Evolutionary conservation across 23 tunicate species (phyloP).

Genomic region (Ciona savignyi): DNA sequence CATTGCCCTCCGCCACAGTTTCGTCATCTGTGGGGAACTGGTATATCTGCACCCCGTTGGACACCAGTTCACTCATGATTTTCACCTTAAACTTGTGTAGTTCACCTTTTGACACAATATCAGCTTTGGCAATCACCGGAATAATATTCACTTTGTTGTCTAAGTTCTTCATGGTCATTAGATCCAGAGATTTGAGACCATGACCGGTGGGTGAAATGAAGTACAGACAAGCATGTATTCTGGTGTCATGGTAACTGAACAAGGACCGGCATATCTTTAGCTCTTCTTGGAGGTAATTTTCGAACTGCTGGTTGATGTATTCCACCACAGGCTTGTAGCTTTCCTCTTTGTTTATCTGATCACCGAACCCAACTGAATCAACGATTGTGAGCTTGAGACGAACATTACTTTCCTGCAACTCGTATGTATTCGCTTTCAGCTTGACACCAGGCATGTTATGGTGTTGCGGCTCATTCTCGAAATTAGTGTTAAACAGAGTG

Average conservation of each 20-base stretch:
- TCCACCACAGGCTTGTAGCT: constrained; percentile 96
- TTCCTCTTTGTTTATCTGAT: constrained; percentile 96
- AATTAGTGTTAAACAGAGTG: constrained; percentile 95
- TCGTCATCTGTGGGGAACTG: constrained; percentile 98
- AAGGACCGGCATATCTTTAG: constrained; percentile 77
- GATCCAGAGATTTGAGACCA: constrained; percentile 87
- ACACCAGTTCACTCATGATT: constrained; percentile 83
- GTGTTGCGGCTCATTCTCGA: constrained; percentile 97
- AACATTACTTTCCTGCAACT: constrained; percentile 97
- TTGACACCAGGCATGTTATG: constrained; percentile 99
- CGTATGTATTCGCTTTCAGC: constrained; percentile 96
- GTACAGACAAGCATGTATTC: constrained; percentile 98
- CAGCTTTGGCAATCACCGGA: constrained; percentile 98
- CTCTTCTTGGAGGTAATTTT: constrained; percentile 94
- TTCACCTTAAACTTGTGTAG: constrained; percentile 87
- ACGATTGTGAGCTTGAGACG: constrained; percentile 95
- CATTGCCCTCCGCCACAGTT: constrained; percentile 83
- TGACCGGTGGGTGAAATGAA: constrained; percentile 99
- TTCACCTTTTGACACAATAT: constrained; percentile 94
- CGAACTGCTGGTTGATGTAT: constrained; percentile 99
- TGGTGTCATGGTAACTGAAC: constrained; percentile 88
- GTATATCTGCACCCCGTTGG: constrained; percentile 93
- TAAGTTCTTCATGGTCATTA: constrained; percentile 91
- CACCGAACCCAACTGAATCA: constrained; percentile 98
- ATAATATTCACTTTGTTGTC: constrained; percentile 97